Evolutionary conservation across 1,140 invertebrate species (phyloP), one percentile per base, ranked within the genome.

Genomic region (Apis florea): DNA sequence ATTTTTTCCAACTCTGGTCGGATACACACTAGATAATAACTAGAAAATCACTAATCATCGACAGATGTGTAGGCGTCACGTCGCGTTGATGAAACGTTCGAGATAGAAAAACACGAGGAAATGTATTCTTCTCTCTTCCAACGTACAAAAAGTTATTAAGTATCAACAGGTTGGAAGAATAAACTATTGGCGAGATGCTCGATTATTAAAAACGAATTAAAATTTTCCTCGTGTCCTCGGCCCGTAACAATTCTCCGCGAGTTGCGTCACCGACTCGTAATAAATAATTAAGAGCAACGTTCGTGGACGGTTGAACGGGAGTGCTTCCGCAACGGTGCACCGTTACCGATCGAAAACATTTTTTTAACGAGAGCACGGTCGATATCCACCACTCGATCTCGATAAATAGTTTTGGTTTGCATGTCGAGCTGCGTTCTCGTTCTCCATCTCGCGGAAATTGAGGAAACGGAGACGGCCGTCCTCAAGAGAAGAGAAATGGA

Each of bases 321-420:
- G 66, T 49, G 51, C 56, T 77, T 82, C 80, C 80, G 80, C 17
- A 56, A 51, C 54, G 49, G 63, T 40, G 74, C 56, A 82, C 80
- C 80, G 80, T 82, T 82, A 82, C 70, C 64, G 66, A 77, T 54
- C 21, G 49, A 77, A 58, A 77, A 54, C 53, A 2, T 47, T 70
- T 51, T 58, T 19, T n/a, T 4, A 66, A 61, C 51, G 26, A 15
- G 40, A 51, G 12, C 10, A 40, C 15, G 49, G 8, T 51, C 47
- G 49, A 24, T 58, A 11, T 10, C 17, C 17, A 53, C 15, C 40
- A n/a, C n/a, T n/a, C 69, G 59, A 79, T 79, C n/a, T 24, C 8
- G 15, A n/a, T n/a, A 49, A 54, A 64, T 64, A 11, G 24, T 11
- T 53, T 12, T 3, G 31, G 31, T 64, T 51, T 51, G 53, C 71